A percentile compares a stretch with the other conserved stretches of the same genome.
These are phyloP conservation scores for Reticulitermes speratus DNA, from an alignment of 1,140 invertebrate genomes.

Conservation along the genomic window DNA sequence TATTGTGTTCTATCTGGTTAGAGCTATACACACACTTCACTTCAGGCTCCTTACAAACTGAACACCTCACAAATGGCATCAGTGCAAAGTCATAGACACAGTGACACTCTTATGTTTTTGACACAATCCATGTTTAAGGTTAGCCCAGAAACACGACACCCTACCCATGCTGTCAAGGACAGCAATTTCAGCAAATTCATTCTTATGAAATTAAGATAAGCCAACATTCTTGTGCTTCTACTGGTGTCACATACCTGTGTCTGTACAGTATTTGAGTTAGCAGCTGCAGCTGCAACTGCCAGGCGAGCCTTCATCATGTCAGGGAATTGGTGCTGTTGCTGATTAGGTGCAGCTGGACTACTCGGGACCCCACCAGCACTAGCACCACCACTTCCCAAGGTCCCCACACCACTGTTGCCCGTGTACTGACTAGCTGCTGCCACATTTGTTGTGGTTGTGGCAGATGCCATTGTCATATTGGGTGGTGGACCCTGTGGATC, in stretches of 20 bases:
- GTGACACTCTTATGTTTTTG: no score
- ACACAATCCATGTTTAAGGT: no score
- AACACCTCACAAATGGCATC: no score
- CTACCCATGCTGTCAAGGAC: no score
- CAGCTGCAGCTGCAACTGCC: conserved; percentile 38
- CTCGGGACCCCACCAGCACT: conserved; percentile 5
- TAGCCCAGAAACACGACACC: no score
- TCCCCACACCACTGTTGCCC: neutral
- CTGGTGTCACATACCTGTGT: neutral
- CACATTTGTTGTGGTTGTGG: neutral
- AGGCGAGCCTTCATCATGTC: conserved; percentile 31
- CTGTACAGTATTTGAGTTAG: conserved; percentile 22
- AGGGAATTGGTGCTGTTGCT: conserved; percentile 36
- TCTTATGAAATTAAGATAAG: no score
- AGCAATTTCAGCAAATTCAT: no score
- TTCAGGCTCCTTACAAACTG: no score
- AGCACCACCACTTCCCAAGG: neutral
- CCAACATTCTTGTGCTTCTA: neutral
- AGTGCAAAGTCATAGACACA: no score
- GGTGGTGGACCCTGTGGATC: conserved; percentile 30
- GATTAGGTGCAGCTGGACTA: conserved; percentile 33
- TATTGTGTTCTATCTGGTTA: no score
- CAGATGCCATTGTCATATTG: conserved; percentile 19
- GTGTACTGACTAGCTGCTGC: conserved; percentile 11
- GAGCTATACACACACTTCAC: no score